Evolutionary conservation across 2,888 invertebrate genomes (phyloP), one percentile per base, ranked within the genome.

Genomic region (Fragum whitleyi): DNA sequence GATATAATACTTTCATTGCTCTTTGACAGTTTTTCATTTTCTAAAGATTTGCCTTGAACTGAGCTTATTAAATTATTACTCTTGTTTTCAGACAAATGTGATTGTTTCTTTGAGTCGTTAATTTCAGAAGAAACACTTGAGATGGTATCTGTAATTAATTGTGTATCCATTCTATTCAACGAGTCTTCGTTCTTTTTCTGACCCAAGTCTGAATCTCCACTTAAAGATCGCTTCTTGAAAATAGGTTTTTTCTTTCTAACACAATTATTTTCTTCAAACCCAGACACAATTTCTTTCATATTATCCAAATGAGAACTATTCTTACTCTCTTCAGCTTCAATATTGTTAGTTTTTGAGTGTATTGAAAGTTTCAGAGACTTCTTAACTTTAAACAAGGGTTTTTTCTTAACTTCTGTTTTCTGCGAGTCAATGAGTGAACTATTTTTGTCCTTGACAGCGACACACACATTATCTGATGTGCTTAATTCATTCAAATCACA

Each of bases 191-290:
- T 14, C 57, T 26, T 26, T 57, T 57, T 28, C 57, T 26, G 28
- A 26, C 57, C 26, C 19, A 26, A 61, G 19, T 9, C 28, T 7
- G 65, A 39, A 42, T 65, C 65, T 6, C 42, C 42, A 65, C 65
- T 65, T 3, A 39, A 2, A 36, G 39, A 67, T 55, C 70, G 69
- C 42, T 71, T 75, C 55, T 72, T 78, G 26, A 78, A 78, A 39
- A 72, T 74, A 9, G 81, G 75, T 36, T 68, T 75, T 61, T 68
- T 62, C 29, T 53, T 42, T 28, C 65, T 65, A 9, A 65, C 42
- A 65, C n/a, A 26, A n/a, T 65, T 42, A 42, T 21, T 21, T 2
- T 65, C 36, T 3, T 26, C 29, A 36, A 42, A 36, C n/a, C 36
- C 29, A 23, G 14, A 9, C 29, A 14, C n/a, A 19, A 19, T 14